Evolutionary conservation across 2,113 vertebrate genomes (phyloP), one percentile per base, ranked within the genome.

Genomic region (Channa maculata): DNA sequence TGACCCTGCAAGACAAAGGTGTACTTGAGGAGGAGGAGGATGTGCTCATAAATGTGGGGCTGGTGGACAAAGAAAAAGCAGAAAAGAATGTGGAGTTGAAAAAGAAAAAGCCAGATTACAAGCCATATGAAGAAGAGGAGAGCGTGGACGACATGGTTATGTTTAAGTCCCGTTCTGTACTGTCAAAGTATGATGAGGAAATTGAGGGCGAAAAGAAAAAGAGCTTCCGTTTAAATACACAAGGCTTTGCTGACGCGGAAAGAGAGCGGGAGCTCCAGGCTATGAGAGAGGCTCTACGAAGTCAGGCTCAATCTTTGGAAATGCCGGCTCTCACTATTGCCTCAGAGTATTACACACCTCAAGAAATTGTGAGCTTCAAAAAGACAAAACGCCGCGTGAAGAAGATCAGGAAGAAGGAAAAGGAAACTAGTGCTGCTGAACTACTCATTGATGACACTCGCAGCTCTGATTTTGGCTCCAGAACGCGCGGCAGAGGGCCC

Each of bases 1-100:
- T 98, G 58, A 98, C 97, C 3, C 92, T 98, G 0, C 88, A 98
- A 79, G 97, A 98, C 90, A 96, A 97, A 94, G 96, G 97, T 0
- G 95, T 98, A 5, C 94, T 97, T 6, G 95, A 95, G 62, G 95
- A 95, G 48, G 84, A 96, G 33, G 94, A 94, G 14, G 97, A 98
- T 1, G 93, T 96, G 48, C 92, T 98, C 4, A 94, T 97, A 52
- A 98, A 97, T 0, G 96, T 97, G 51, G 94, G 94, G 50, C 74
- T 97, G 46, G 89, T 97, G 46, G 97, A 98, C 60, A 95, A 88
- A 37, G 97, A 98, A 84, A 95, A 94, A 15, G 96, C 97, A 0
- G 93, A 96, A 45, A 97, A 96, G 66, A 97, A 97, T 0, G 96
- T 96, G 41, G 96, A 97, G 83, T 86, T 97, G 45, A 95, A 95